phyloP scores from a whole-genome alignment of 2,797 vertebrate genomes.

The Threskiornis aethiopicus region DNA sequence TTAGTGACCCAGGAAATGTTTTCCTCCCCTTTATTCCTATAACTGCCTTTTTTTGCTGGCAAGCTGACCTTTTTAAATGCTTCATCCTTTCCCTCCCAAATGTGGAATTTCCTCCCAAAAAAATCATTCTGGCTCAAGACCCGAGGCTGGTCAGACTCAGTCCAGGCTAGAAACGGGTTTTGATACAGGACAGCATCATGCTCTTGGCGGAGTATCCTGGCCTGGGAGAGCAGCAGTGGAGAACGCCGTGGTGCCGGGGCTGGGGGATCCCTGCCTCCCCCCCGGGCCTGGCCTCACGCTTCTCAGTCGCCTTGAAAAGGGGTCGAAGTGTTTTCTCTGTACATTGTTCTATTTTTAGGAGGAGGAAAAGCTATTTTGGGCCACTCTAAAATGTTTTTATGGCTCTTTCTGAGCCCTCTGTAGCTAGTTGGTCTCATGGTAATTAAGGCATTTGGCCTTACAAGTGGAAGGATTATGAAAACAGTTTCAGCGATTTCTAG shows the following conservation, averaged over 20 bases:
- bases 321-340: constrained; percentile 3
- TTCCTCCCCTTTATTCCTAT: constrained; percentile 47
- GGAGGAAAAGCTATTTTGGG: constrained; percentile 53
- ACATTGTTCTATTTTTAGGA: constrained; percentile 54
- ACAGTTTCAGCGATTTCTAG: constrained; percentile 17
- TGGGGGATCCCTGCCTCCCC: constrained; percentile 17
- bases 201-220: constrained; percentile 14
- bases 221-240: neutral
- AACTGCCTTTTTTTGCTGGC: constrained; percentile 22
- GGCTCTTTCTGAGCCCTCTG: constrained; percentile 27
- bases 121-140: constrained; percentile 24
- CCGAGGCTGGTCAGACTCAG: constrained; percentile 9
- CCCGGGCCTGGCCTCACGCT: neutral
- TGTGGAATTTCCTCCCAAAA: constrained; percentile 61
- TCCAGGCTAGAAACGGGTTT: constrained; percentile 3
- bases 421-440: constrained; percentile 43
- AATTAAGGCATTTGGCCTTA: constrained; percentile 65
- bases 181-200: constrained; percentile 25
- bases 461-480: constrained; percentile 61
- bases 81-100: constrained; percentile 64
- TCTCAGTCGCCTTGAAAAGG: fast-evolving
- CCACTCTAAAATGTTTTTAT: constrained; percentile 10
- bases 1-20: constrained; percentile 65
- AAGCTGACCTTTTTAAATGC: constrained; percentile 43
- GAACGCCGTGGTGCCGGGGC: neutral